Conservation (phyloP, 1,140 invertebrate genomes). For the Holotrichia oblita region DNA sequence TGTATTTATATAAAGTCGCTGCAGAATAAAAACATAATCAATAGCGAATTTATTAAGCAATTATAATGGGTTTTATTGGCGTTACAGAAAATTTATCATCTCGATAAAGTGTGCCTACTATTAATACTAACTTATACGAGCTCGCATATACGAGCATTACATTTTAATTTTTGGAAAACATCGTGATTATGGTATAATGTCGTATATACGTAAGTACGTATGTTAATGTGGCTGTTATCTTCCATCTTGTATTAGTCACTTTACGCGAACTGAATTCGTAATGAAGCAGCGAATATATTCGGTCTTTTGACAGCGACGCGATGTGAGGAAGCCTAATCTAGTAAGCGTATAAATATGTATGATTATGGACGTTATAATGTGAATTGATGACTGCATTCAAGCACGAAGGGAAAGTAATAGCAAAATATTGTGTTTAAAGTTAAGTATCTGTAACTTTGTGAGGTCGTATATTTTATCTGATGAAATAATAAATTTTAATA, state of each 20-base stretch:
- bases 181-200: conserved; percentile 9
- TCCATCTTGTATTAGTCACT: conserved; percentile 31
- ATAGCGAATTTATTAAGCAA: not conserved
- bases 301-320: not conserved
- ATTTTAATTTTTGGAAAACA: conserved; percentile 25
- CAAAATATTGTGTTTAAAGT: too few species aligned
- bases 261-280: conserved; percentile 2
- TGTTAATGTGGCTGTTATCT: conserved; percentile 27
- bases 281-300: conserved; percentile 20
- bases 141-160: conserved; percentile 26
- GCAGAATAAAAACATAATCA: not conserved
- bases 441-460: too few species aligned
- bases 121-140: not conserved
- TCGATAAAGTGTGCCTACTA: not conserved
- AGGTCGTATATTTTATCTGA: too few species aligned
- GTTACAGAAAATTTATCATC: conserved; percentile 8
- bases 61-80: not conserved
- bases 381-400: not conserved
- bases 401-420: too few species aligned
- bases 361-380: not conserved
- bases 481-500: too few species aligned
- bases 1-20: not conserved
- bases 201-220: not conserved
- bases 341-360: conserved; percentile 14
- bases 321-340: not conserved